Conservation (phyloP, 2,888 invertebrate species). For the Rotaria sp. region DNA sequence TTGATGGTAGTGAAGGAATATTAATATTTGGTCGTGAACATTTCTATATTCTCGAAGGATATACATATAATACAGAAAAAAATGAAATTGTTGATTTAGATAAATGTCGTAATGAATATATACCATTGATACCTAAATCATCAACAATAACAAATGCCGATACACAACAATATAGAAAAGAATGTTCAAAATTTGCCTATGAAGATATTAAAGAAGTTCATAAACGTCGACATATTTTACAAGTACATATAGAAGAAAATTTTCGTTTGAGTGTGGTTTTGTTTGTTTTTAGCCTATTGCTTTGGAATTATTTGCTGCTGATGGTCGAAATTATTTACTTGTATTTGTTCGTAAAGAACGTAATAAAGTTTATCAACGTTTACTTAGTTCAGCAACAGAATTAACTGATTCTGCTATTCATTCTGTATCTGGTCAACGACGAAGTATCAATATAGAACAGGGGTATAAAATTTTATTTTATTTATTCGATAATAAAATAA, state of each 20-base stretch:
- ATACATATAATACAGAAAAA: slow-evolving; percentile 78
- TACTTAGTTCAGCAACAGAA: slow-evolving; percentile 67
- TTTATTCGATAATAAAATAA: background rate
- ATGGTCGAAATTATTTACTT: slow-evolving; percentile 88
- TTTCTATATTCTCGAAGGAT: slow-evolving; percentile 95
- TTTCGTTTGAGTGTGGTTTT: too few relatives aligned
- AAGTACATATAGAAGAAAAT: slow-evolving; percentile 63
- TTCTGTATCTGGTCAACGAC: slow-evolving; percentile 87
- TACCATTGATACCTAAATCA: slow-evolving; percentile 59
- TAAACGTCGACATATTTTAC: slow-evolving; percentile 72
- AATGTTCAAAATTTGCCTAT: slow-evolving; percentile 64
- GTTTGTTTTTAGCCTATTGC: slow-evolving; percentile 58
- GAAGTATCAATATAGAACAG: slow-evolving; percentile 89
- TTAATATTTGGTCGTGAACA: slow-evolving; percentile 91
- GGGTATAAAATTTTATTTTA: slow-evolving; percentile 47
- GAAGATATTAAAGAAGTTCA: slow-evolving; percentile 94
- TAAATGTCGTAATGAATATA: slow-evolving; percentile 64
- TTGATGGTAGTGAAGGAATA: slow-evolving; percentile 91
- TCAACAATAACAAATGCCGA: slow-evolving; percentile 43
- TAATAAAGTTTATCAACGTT: slow-evolving; percentile 71
- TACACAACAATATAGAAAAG: background rate
- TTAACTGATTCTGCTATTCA: slow-evolving; percentile 89
- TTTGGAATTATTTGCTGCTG: slow-evolving; percentile 90
- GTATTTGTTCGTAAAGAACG: slow-evolving; percentile 90
- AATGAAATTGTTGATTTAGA: slow-evolving; percentile 88